A percentile compares a stretch with the other conserved stretches of the same genome.
phyloP scores from a whole-genome alignment of 2,113 vertebrate species.

The Peromyscus leucopus region DNA sequence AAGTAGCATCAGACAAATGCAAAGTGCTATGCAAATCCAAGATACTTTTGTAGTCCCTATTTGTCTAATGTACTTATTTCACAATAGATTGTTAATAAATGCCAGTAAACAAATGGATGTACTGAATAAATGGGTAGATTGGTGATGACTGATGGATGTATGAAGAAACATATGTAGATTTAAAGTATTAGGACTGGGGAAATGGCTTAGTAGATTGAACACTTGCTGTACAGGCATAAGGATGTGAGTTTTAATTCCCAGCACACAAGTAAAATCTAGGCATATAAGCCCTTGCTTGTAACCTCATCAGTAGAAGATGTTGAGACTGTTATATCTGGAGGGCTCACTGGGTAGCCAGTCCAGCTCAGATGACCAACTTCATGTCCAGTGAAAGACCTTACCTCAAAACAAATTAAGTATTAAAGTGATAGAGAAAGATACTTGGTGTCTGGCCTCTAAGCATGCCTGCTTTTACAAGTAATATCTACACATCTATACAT shows the following conservation, averaged over 20 bases:
- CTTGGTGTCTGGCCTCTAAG: background rate
- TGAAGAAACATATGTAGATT: background rate
- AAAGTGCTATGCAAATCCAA: background rate
- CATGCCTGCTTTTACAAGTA: background rate
- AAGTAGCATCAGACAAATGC: background rate
- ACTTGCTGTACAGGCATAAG: background rate
- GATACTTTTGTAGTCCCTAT: background rate
- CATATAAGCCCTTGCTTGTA: background rate
- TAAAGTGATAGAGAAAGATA: background rate
- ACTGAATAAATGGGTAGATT: background rate
- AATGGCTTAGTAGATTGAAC: background rate
- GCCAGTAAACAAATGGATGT: background rate
- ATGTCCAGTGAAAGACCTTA: background rate
- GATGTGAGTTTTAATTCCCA: no score
- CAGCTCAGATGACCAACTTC: background rate
- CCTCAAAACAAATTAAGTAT: background rate
- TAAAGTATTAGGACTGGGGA: background rate
- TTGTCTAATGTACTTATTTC: background rate
- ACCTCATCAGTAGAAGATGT: background rate
- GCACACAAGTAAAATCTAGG: background rate
- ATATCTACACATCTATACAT: background rate
- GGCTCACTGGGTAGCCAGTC: background rate
- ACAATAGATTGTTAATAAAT: background rate
- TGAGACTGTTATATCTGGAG: background rate
- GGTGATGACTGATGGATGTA: background rate